These are phyloP conservation scores for Gallinago undulata DNA, from an alignment of 2,113 vertebrate species.

Conservation along the genomic window DNA sequence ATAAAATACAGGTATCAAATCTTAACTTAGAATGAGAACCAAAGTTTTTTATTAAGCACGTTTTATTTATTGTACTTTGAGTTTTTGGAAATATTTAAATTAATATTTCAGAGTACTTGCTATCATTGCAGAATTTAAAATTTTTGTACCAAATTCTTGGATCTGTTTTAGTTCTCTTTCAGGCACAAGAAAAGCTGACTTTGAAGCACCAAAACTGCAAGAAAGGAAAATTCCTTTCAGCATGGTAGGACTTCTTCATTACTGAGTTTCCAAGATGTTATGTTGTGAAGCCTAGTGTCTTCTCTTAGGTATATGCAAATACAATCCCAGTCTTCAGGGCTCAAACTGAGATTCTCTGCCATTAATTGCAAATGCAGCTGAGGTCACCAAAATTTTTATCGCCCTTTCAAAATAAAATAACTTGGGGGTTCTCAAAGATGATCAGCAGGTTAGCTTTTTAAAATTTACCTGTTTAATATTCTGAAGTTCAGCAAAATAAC, in stretches of 20 bases:
- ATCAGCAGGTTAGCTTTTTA: neutral
- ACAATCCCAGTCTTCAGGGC: neutral
- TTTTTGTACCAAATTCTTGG: neutral
- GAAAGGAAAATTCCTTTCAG: neutral
- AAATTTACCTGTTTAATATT: neutral
- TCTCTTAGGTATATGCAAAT: neutral
- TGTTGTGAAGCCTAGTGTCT: neutral
- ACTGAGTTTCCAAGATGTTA: neutral
- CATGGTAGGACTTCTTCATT: constrained; percentile 6
- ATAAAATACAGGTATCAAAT: neutral
- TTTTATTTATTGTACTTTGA: neutral
- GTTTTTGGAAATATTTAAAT: neutral
- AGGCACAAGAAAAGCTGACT: neutral
- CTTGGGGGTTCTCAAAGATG: neutral
- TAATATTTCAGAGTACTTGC: neutral
- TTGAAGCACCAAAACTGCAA: neutral
- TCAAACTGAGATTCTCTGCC: neutral
- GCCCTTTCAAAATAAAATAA: neutral
- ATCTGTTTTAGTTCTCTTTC: constrained; percentile 25
- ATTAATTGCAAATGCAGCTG: neutral
- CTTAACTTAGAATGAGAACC: no score
- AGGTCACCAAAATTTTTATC: neutral
- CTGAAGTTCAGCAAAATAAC: neutral
- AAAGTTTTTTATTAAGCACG: neutral
- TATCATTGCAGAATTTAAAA: neutral